Evolutionary conservation across 2,888 invertebrate genomes (phyloP).

Genomic region (Hemistola chrysoprasaria): DNA sequence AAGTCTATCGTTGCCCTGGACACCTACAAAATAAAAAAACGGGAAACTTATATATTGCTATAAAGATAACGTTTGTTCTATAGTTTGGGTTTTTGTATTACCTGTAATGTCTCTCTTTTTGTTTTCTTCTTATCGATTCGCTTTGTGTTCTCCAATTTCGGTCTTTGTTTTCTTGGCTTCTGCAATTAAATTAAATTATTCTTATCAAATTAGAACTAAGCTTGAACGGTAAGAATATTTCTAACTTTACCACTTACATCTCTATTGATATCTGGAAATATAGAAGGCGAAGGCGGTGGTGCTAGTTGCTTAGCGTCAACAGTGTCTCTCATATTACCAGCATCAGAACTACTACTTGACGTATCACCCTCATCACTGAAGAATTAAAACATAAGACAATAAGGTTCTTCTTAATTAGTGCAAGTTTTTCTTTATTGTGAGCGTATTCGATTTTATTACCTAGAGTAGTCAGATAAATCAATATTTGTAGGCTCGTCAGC

Average conservation of each 20-base stretch:
- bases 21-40: conserved; percentile 59
- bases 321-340: conserved; percentile 81
- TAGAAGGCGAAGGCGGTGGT: conserved; percentile 87
- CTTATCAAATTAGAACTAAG: too few species aligned
- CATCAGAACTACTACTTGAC: conserved; percentile 87
- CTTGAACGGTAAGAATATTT: not conserved
- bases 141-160: conserved; percentile 69
- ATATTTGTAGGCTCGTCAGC: conserved; percentile 95
- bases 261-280: conserved; percentile 71
- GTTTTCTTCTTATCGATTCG: conserved; percentile 70
- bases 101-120: conserved; percentile 82
- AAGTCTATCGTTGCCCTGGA: conserved; percentile 82
- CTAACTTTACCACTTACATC: conserved; percentile 42
- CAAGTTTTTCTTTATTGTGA: not conserved
- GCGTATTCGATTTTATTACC: conserved; percentile 79
- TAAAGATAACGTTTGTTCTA: too few species aligned
- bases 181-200: conserved; percentile 39
- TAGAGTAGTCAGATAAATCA: conserved; percentile 92
- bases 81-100: too few species aligned
- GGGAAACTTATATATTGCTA: conserved; percentile 2
- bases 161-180: conserved; percentile 60
- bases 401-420: too few species aligned
- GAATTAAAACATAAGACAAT: too few species aligned
- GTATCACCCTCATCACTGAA: conserved; percentile 92
- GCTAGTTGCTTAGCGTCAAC: conserved; percentile 72